A percentile compares a stretch with the other conserved stretches of the same genome.
Conservation (phyloP, 2,888 invertebrate genomes). For the Epirrita christyi region DNA sequence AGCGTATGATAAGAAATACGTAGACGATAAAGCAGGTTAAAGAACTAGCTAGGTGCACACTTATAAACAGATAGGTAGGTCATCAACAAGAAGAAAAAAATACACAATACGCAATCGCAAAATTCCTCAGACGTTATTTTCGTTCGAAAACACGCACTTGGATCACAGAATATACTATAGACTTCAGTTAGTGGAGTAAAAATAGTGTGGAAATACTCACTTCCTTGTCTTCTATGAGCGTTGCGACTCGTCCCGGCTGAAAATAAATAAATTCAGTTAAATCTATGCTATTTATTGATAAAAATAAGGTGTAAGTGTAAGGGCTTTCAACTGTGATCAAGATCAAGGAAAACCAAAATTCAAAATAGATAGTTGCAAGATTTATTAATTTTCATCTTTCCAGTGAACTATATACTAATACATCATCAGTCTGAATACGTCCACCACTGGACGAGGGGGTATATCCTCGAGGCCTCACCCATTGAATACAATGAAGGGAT, state of each 20-base stretch:
- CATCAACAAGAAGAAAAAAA: background rate
- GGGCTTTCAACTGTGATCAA: slow-evolving; percentile 1
- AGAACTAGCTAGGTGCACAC: slow-evolving; percentile 1
- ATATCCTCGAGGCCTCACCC: no score
- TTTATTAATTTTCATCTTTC: no score
- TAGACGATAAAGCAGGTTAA: background rate
- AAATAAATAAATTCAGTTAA: slow-evolving; percentile 66
- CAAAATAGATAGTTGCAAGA: no score
- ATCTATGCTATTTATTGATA: slow-evolving; percentile 4
- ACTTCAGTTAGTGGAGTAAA: slow-evolving; percentile 2
- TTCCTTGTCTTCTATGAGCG: slow-evolving; percentile 91
- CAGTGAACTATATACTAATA: no score
- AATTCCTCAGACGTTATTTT: slow-evolving; percentile 1
- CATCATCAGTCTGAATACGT: no score
- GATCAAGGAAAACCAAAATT: background rate
- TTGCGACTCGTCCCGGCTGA: slow-evolving; percentile 96
- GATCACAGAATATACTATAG: slow-evolving; percentile 5
- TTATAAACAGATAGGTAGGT: no score
- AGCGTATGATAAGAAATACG: slow-evolving; percentile 6
- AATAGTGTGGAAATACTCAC: slow-evolving; percentile 79
- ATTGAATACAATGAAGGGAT: no score
- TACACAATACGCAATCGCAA: background rate
- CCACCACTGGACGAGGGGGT: no score
- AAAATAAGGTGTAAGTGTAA: background rate
- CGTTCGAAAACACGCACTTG: slow-evolving; percentile 1